These are phyloP conservation scores for Microcaecilia unicolor DNA, from an alignment of 2,797 vertebrate species.

Conservation along the genomic window DNA sequence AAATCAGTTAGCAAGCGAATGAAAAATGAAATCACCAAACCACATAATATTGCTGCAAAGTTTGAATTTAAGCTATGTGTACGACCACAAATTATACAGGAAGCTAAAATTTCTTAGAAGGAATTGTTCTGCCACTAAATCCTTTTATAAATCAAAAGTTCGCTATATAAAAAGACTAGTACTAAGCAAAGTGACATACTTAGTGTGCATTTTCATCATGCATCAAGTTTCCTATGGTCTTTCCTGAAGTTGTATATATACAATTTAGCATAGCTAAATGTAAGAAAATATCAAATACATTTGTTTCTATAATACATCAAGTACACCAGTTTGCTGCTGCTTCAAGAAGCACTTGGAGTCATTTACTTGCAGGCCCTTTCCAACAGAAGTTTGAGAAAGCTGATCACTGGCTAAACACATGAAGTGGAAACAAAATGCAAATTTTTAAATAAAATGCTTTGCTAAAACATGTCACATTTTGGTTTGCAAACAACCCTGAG, in stretches of 20 bases:
- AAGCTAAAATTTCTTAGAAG: constrained; percentile 50
- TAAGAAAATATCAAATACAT: constrained; percentile 66
- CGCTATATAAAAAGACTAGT: too few species aligned
- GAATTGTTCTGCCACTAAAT: constrained; percentile 47
- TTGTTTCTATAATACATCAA: constrained; percentile 43
- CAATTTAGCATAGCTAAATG: constrained; percentile 65
- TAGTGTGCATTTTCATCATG: constrained; percentile 54
- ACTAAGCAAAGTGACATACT: constrained; percentile 48
- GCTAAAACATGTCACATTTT: constrained; percentile 55
- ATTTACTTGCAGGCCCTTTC: constrained; percentile 51
- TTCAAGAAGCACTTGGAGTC: constrained; percentile 60
- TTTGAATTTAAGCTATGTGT: constrained; percentile 37
- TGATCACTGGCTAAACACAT: constrained; percentile 35
- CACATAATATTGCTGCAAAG: constrained; percentile 39
- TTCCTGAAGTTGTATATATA: constrained; percentile 62
- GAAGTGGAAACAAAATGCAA: constrained; percentile 30
- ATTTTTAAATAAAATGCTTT: constrained; percentile 34
- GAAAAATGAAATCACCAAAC: constrained; percentile 43
- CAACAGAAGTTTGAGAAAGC: constrained; percentile 57
- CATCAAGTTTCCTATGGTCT: constrained; percentile 61
- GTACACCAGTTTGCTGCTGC: constrained; percentile 52
- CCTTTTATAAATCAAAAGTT: constrained; percentile 54
- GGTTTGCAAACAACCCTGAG: constrained; percentile 60
- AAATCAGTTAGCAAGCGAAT: constrained; percentile 35
- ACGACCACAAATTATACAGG: constrained; percentile 31